Conservation (phyloP, 2,797 vertebrate genomes). For the Silurus lanzhouensis region DNA sequence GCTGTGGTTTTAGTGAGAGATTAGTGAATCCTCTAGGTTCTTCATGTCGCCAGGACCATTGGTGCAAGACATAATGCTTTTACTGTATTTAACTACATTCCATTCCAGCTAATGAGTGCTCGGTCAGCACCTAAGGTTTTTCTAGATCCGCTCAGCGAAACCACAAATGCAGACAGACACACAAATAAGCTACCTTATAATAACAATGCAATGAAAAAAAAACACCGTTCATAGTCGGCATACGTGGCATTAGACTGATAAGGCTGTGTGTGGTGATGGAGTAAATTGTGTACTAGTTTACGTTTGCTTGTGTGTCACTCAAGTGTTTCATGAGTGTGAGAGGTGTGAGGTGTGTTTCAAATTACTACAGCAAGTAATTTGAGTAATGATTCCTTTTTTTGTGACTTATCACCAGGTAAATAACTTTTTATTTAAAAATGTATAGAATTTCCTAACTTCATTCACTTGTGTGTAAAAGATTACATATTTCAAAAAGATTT, state of each 20-base stretch:
- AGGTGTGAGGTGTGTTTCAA: background rate
- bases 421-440: background rate
- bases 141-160: slow-evolving; percentile 46
- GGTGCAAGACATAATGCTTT: slow-evolving; percentile 68
- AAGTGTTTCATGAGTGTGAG: background rate
- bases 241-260: background rate
- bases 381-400: background rate
- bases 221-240: background rate
- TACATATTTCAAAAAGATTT: background rate
- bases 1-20: slow-evolving; percentile 53
- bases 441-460: background rate
- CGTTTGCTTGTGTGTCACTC: background rate
- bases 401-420: background rate
- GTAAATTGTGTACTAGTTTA: background rate
- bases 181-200: slow-evolving; percentile 26
- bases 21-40: slow-evolving; percentile 38
- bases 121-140: slow-evolving; percentile 68
- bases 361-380: background rate
- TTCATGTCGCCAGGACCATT: slow-evolving; percentile 53
- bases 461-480: background rate
- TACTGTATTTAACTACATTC: slow-evolving; percentile 71
- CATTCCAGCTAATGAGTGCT: slow-evolving; percentile 75
- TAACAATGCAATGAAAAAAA: slow-evolving; percentile 9
- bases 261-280: background rate
- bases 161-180: slow-evolving; percentile 28